These are phyloP conservation scores for Crematogaster levior DNA, from an alignment of 2,888 invertebrate species.

Conservation along the genomic window DNA sequence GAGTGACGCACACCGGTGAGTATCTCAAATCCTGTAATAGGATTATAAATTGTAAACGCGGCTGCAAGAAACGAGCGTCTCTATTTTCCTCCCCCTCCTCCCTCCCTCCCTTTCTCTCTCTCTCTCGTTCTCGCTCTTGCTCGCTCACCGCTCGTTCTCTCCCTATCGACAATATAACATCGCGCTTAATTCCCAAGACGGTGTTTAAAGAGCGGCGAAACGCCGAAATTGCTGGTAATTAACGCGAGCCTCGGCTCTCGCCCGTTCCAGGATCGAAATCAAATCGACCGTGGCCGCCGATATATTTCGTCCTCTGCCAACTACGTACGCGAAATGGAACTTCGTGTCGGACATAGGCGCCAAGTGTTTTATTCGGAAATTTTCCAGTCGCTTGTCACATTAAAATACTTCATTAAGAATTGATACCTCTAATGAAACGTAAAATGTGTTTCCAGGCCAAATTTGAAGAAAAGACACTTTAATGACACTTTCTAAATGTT, in stretches of 20 bases:
- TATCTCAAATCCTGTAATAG: constrained; percentile 69
- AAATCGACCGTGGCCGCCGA: constrained; percentile 56
- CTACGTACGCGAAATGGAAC: constrained; percentile 41
- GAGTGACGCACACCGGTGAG: constrained; percentile 70
- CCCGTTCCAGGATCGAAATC: constrained; percentile 62
- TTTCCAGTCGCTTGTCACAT: not conserved
- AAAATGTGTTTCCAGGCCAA: not conserved
- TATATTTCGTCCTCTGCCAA: constrained; percentile 37
- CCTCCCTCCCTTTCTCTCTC: not conserved
- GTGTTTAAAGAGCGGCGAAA: constrained; percentile 66
- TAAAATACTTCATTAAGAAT: constrained; percentile 1
- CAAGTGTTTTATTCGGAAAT: not conserved
- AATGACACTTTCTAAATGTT: not conserved
- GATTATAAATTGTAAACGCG: constrained; percentile 78
- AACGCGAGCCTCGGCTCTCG: constrained; percentile 55
- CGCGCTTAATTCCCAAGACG: constrained; percentile 63
- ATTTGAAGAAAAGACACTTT: constrained; percentile 15
- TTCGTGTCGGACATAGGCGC: constrained; percentile 47
- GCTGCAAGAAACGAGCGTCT: constrained; percentile 72
- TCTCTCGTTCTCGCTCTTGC: not conserved
- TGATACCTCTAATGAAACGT: not conserved
- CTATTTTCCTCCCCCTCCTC: not conserved
- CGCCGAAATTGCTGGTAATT: constrained; percentile 67
- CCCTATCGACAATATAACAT: constrained; percentile 35
- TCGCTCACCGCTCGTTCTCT: constrained; percentile 27